Evolutionary conservation across 2,113 vertebrate genomes (phyloP).

Genomic region (Xenus cinereus): DNA sequence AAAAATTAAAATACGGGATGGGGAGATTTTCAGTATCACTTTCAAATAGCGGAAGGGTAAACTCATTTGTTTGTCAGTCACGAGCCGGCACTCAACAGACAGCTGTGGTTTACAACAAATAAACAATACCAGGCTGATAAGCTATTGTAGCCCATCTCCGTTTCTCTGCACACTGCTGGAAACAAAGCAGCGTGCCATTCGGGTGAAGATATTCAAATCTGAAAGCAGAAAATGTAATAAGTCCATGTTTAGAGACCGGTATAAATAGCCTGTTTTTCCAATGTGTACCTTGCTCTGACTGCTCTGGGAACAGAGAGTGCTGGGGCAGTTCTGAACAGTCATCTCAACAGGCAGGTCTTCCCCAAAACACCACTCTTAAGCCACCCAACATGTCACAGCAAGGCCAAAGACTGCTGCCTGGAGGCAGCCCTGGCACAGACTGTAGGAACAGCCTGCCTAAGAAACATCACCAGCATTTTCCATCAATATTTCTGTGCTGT

Average conservation of each 20-base stretch:
- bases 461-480: accelerated
- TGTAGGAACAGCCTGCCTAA: accelerated
- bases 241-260: background rate
- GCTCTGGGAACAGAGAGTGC: background rate
- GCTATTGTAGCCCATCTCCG: slow-evolving; percentile 6
- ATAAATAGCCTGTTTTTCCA: background rate
- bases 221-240: background rate
- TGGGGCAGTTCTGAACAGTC: accelerated
- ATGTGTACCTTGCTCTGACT: background rate
- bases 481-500: accelerated
- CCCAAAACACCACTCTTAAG: background rate
- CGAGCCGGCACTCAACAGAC: slow-evolving; percentile 23
- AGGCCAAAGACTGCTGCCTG: background rate
- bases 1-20: slow-evolving; percentile 24
- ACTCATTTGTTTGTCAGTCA: slow-evolving; percentile 44
- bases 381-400: background rate
- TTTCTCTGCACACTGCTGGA: slow-evolving; percentile 8
- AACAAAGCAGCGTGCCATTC: background rate
- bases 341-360: background rate
- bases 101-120: slow-evolving; percentile 27
- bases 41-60: slow-evolving; percentile 19
- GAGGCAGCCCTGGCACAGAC: background rate
- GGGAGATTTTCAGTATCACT: slow-evolving; percentile 14
- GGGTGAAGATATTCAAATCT: background rate
- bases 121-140: slow-evolving; percentile 42